Evolutionary conservation across 2,888 invertebrate genomes (phyloP), one percentile per base, ranked within the genome.

Genomic region (Fissipunctia ypsillon): DNA sequence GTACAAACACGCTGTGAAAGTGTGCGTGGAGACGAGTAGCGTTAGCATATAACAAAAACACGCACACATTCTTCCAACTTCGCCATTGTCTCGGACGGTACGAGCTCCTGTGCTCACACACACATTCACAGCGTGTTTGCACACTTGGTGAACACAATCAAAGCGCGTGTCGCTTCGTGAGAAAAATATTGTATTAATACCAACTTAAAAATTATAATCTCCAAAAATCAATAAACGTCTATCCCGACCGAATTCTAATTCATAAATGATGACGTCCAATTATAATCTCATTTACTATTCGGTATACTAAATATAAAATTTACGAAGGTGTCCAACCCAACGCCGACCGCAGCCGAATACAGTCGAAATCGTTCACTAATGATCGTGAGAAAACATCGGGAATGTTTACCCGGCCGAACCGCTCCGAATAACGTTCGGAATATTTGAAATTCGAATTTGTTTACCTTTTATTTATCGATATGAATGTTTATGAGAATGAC

Each of bases 311-410:
- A 86, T 75, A 77, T 75, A 52, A 82, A 84, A 78, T 81, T 80
- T 78, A 85, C 82, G 76, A 74, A 87, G 72, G 75, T 78, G 78
- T 82, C 87, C 80, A 63, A 74, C 65, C 73, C 69, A 76, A 70
- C 78, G 73, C 64, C 76, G 78, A 87, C 72, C 59, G 71, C 57
- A 61, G 73, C 67, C 73, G 84, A 85, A 73, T 48, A 75, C 66
- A 80, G 61, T 69, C 84, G 78, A 86, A 84, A 84, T 82, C 85
- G 75, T 69, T 81, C 69, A 78, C 87, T 90, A 90, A 90, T 90
- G 90, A 89, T 86, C 90, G 90, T 90, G 90, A 87, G 89, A 90
- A 89, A 82, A 84, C 82, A 84, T 82, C 79, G 76, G 84, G 85
- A 87, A 88, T 88, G 88, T 86, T 81, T 74, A 73, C 78, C 76